A percentile compares a stretch with the other conserved stretches of the same genome.
Conservation (phyloP, 2,797 vertebrate species). For the Antennarius maculatus region DNA sequence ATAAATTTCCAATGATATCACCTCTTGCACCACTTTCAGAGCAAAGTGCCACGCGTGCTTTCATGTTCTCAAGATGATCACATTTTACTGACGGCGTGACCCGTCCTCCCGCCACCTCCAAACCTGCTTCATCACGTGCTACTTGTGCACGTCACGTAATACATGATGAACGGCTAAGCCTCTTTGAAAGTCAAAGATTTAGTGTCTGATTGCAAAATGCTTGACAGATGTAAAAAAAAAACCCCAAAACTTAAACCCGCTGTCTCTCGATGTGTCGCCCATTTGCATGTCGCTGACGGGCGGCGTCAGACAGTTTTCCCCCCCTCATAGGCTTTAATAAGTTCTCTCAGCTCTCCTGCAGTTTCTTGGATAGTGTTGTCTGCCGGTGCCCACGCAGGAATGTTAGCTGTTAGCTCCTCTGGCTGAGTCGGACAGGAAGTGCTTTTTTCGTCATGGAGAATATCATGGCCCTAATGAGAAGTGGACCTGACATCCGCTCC, state of each 20-base stretch:
- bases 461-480: conserved; percentile 65
- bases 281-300: conserved; percentile 52
- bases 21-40: neutral
- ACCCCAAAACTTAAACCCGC: conserved; percentile 52
- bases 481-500: conserved; percentile 61
- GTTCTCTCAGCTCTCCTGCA: conserved; percentile 45
- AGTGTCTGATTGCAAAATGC: conserved; percentile 32
- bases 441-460: conserved; percentile 42
- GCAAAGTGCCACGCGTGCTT: neutral
- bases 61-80: neutral
- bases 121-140: conserved; percentile 4
- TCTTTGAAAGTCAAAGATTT: conserved; percentile 32
- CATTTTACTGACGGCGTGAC: neutral
- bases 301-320: conserved; percentile 33
- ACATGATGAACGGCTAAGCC: conserved; percentile 3
- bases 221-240: conserved; percentile 30
- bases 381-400: conserved; percentile 41
- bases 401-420: conserved; percentile 47
- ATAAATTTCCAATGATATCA: neutral
- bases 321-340: conserved; percentile 51
- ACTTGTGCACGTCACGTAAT: neutral
- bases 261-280: conserved; percentile 27
- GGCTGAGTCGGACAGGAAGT: conserved; percentile 44
- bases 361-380: conserved; percentile 39
- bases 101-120: conserved; percentile 2